phyloP scores from a whole-genome alignment of 2,797 vertebrate species.

The Fratercula arctica region DNA sequence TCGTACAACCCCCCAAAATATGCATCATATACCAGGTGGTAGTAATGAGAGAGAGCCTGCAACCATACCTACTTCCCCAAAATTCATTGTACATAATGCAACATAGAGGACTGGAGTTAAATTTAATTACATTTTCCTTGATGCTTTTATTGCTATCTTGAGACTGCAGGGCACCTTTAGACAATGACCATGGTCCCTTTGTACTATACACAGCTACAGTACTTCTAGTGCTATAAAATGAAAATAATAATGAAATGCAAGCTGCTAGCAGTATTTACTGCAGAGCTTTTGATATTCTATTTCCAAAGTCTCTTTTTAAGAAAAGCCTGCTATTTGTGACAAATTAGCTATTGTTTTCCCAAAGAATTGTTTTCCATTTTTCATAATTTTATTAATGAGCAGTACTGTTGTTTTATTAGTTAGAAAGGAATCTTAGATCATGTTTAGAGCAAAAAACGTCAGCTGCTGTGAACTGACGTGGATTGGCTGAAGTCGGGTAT shows the following conservation, averaged over 20 bases:
- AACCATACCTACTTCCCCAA: not conserved
- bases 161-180: not conserved
- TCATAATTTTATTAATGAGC: not conserved
- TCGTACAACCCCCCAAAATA: not conserved
- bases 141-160: not conserved
- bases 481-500: not conserved
- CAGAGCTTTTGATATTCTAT: not conserved
- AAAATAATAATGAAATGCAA: not conserved
- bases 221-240: not conserved
- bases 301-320: not conserved
- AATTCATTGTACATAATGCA: not conserved
- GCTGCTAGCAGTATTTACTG: not conserved
- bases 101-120: not conserved
- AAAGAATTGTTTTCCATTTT: not conserved
- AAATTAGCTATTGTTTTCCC: not conserved
- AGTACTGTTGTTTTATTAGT: not conserved
- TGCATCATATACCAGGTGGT: not conserved
- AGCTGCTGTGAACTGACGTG: not conserved
- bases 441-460: not conserved
- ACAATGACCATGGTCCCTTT: not conserved
- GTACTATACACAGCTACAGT: not conserved
- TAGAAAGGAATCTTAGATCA: not conserved
- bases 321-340: not conserved
- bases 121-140: not conserved
- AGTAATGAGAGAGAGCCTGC: not conserved